Evolutionary conservation across 92 coral and sea anemone genomes (phyloP).

Genomic region (Porites lobata): DNA sequence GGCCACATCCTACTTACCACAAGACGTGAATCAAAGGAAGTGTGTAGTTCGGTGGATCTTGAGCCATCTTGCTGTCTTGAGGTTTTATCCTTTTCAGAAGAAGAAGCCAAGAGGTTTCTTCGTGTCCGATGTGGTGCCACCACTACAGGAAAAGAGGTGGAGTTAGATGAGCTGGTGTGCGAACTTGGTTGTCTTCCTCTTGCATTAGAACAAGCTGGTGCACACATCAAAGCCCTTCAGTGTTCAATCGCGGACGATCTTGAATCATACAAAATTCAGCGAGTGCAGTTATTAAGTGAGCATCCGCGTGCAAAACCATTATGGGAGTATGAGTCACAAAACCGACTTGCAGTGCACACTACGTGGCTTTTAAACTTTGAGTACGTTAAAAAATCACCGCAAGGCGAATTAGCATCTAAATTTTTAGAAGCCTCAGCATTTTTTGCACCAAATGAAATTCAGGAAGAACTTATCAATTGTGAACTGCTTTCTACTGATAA

Average conservation of each 20-base stretch:
- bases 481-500: constrained; percentile 67
- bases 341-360: constrained; percentile 73
- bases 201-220: constrained; percentile 44
- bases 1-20: constrained; percentile 82
- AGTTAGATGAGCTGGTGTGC: constrained; percentile 41
- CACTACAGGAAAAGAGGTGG: constrained; percentile 12
- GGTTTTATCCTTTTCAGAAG: constrained; percentile 31
- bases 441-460: constrained; percentile 77
- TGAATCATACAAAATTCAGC: constrained; percentile 56
- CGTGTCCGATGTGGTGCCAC: constrained; percentile 33
- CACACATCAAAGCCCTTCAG: constrained; percentile 56
- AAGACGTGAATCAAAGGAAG: constrained; percentile 66
- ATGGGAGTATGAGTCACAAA: constrained; percentile 56
- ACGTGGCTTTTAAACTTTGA: constrained; percentile 66
- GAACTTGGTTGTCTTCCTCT: constrained; percentile 51
- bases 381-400: constrained; percentile 35
- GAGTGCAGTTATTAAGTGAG: constrained; percentile 54
- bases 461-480: constrained; percentile 72
- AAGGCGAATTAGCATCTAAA: constrained; percentile 55
- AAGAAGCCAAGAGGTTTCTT: constrained; percentile 62
- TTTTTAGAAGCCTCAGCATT: constrained; percentile 78
- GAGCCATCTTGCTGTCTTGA: constrained; percentile 52
- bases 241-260: constrained; percentile 52
- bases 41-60: constrained; percentile 55
- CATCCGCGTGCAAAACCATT: constrained; percentile 47